phyloP scores from a whole-genome alignment of 1,140 invertebrate genomes.

The Forficula auricularia region DNA sequence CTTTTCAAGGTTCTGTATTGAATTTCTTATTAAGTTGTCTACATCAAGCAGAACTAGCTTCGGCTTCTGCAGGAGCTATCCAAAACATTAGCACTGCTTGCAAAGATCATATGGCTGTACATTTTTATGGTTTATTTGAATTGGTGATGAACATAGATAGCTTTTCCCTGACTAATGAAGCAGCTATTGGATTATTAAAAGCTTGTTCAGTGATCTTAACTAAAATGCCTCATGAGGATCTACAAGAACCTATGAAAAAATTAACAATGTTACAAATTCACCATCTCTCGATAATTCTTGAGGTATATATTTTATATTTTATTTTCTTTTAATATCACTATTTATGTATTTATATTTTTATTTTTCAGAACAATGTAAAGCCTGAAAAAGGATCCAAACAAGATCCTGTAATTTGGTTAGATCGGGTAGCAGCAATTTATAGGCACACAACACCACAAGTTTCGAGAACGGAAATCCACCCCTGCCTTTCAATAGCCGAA shows the following conservation, averaged over 20 bases:
- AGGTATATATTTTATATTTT: constrained; percentile 7
- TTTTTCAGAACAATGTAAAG: constrained; percentile 18
- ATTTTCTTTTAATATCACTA: not conserved
- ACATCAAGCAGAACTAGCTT: constrained; percentile 52
- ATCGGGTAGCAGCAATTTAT: constrained; percentile 79
- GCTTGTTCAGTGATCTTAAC: constrained; percentile 28
- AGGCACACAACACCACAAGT: constrained; percentile 50
- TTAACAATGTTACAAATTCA: not conserved
- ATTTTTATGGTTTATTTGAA: constrained; percentile 64
- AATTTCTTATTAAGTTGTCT: constrained; percentile 60
- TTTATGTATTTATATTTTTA: not conserved
- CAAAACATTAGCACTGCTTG: constrained; percentile 61
- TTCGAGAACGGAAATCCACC: constrained; percentile 45
- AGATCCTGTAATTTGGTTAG: constrained; percentile 86
- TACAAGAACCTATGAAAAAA: no score
- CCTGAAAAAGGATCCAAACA: constrained; percentile 30
- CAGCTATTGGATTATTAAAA: constrained; percentile 66
- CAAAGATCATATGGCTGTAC: constrained; percentile 56
- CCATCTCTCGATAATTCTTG: not conserved
- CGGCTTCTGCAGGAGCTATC: constrained; percentile 56
- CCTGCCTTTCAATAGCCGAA: constrained; percentile 64
- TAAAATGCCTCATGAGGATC: no score
- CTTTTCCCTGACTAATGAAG: constrained; percentile 60
- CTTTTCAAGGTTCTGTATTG: constrained; percentile 47
- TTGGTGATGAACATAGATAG: constrained; percentile 62